Percentiles rank a stretch among this genome's conserved stretches.
Evolutionary conservation across 2,888 invertebrate genomes (phyloP).

Genomic region (Dexiosoma caninum): DNA sequence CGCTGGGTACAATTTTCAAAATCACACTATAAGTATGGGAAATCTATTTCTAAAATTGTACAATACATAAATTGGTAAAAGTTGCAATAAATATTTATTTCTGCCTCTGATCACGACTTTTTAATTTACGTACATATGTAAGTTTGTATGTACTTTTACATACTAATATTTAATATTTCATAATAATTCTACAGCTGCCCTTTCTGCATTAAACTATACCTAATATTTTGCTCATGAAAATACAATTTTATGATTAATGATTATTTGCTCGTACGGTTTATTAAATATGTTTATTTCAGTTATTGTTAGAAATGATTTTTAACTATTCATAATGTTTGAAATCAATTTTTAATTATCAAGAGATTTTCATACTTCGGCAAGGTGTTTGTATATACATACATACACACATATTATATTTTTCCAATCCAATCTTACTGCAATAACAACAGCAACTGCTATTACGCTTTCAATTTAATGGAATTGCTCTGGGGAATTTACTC

Average conservation of each 20-base stretch:
- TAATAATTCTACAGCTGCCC: slow-evolving; percentile 59
- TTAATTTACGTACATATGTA: too few relatives aligned
- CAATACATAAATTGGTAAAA: too few relatives aligned
- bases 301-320: slow-evolving; percentile 46
- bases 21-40: too few relatives aligned
- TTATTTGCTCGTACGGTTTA: slow-evolving; percentile 32
- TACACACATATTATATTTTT: too few relatives aligned
- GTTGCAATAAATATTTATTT: too few relatives aligned
- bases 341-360: slow-evolving; percentile 49
- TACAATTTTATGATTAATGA: slow-evolving; percentile 65
- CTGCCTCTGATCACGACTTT: slow-evolving; percentile 15
- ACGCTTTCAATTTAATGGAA: background rate
- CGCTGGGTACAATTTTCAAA: too few relatives aligned
- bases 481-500: slow-evolving; percentile 15
- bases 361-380: slow-evolving; percentile 45
- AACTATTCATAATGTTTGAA: slow-evolving; percentile 17
- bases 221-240: slow-evolving; percentile 20
- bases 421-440: too few relatives aligned
- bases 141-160: too few relatives aligned
- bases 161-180: slow-evolving; percentile 38
- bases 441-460: too few relatives aligned
- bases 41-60: too few relatives aligned
- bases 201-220: slow-evolving; percentile 21
- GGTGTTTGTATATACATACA: too few relatives aligned
- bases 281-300: slow-evolving; percentile 39